phyloP scores from a whole-genome alignment of 2,113 vertebrate species.

The Pollimyrus isidori region DNA sequence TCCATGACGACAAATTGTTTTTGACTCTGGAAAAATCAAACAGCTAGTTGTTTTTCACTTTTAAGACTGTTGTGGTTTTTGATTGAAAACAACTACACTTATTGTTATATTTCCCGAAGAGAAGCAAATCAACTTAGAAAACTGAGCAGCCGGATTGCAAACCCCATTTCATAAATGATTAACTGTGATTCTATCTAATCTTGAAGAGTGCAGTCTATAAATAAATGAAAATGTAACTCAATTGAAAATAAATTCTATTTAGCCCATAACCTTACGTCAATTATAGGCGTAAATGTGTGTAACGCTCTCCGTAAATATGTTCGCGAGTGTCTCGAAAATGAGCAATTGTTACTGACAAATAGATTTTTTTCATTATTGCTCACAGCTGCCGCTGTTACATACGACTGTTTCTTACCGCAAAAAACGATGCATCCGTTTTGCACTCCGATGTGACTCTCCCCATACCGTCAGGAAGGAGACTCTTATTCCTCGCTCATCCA shows the following conservation, averaged over 20 bases:
- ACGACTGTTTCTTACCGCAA: background rate
- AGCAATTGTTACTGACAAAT: background rate
- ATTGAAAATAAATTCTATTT: constrained; percentile 9
- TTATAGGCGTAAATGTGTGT: background rate
- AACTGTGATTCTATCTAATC: constrained; percentile 5
- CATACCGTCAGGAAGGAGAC: background rate
- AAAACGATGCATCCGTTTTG: background rate
- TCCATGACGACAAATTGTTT: background rate
- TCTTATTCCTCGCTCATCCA: no score
- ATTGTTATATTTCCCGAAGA: background rate
- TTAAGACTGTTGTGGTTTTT: background rate
- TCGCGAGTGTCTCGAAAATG: background rate
- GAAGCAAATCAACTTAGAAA: background rate
- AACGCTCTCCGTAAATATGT: background rate
- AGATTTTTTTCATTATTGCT: background rate
- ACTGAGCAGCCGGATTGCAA: background rate
- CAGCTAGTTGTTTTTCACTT: background rate
- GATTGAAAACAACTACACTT: background rate
- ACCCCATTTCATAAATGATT: background rate
- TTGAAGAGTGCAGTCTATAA: background rate
- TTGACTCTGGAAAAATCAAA: background rate
- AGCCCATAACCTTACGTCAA: background rate
- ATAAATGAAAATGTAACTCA: constrained; percentile 10
- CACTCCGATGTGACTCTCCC: background rate
- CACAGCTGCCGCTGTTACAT: background rate